Base-by-base conservation (phyloP, 2,888 invertebrate genomes). In the Troides aeacus region DNA sequence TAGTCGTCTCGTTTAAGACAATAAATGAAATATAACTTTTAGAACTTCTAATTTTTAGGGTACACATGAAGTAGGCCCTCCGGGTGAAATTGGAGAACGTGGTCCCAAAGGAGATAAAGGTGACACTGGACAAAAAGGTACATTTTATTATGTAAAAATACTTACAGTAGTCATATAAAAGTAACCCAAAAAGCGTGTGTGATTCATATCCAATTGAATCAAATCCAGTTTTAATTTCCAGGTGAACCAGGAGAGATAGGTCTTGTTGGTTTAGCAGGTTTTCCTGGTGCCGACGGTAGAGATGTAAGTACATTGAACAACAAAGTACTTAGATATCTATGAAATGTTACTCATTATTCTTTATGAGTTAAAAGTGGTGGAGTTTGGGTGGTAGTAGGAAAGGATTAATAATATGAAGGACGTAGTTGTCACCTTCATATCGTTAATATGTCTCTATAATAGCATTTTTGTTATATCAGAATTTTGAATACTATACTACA, bases 41-140 rank as follows among this genome's bases (percentile, higher is more conserved):
- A 18, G 5, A n/a, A n/a, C 7, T 23, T 23, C 57, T 24, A 12
- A 4, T 58, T 60, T 30, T 5, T 61, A 86, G 87, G 80, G 76
- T n/a, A 77, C 83, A 24, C n/a, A 74, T 24, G 75, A 78, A 8
- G 62, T 75, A 12, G 85, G 82, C 0, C 77, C 76, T 0, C 76
- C 78, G 2, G 89, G 88, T 0, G 76, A 74, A 75, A 82, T 72
- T 0, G 89, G 88, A 2, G 72, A 69, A 18, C 75, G 73, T 0
- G 90, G 90, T 0, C 73, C 71, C 0, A 87, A 79, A 72, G 91
- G 91, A 4, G 85, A 86, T 0, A 88, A 82, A 69, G 91, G 91
- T 2, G 86, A 86, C 1, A 30, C 65, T 0, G 90, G 90, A 2
- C 74, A 77, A 59, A 87, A 84, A 83, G 92, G 91, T 88, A 77